Evolutionary conservation across 2,113 vertebrate genomes (phyloP).

Genomic region (Cavia aperea): DNA sequence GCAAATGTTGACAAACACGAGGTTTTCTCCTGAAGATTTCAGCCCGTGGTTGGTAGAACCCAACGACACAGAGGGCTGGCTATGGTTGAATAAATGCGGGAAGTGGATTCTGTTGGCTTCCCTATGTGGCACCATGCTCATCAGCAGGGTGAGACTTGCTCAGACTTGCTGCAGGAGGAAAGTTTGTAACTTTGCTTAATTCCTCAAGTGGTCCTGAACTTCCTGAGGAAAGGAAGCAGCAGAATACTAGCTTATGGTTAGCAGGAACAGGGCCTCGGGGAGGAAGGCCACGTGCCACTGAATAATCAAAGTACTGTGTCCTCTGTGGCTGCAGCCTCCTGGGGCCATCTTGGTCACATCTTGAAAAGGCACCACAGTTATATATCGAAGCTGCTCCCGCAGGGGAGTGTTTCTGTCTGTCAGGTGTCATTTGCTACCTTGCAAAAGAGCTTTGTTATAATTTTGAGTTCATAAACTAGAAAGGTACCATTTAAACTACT

Average conservation of each 20-base stretch:
- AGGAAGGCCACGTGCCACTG: background rate
- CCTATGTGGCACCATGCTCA: background rate
- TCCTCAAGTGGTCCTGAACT: background rate
- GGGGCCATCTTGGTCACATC: background rate
- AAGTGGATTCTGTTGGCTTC: background rate
- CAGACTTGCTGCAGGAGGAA: background rate
- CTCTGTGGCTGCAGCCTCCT: background rate
- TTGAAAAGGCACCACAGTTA: background rate
- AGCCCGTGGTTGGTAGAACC: background rate
- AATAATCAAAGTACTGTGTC: background rate
- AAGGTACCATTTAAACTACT: background rate
- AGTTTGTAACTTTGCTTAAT: background rate
- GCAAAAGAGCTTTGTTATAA: background rate
- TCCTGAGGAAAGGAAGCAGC: background rate
- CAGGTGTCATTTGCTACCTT: background rate
- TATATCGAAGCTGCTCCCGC: no score
- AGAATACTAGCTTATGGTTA: background rate
- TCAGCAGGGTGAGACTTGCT: background rate
- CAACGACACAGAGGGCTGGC: background rate
- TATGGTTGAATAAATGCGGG: background rate
- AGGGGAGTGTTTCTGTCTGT: background rate
- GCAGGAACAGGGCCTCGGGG: background rate
- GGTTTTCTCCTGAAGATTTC: background rate
- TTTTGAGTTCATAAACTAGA: background rate
- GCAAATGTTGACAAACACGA: background rate